A percentile compares a stretch with the other conserved stretches of the same genome.
Conservation (phyloP, 1,140 invertebrate species). For the Mylabris phalerata region DNA sequence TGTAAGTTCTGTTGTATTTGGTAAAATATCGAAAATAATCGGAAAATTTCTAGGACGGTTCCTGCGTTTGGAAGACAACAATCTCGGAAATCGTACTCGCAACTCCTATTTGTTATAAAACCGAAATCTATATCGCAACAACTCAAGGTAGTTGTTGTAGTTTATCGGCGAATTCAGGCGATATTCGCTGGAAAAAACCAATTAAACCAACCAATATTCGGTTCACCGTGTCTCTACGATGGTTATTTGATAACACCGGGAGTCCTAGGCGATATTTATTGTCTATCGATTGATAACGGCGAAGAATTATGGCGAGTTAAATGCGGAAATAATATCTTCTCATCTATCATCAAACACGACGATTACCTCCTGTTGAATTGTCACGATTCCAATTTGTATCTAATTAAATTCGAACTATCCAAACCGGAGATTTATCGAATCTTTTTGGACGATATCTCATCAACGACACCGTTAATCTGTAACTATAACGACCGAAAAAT, state of each 20-base stretch:
- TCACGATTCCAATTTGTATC: conserved; percentile 56
- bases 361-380: conserved; percentile 54
- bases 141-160: conserved; percentile 53
- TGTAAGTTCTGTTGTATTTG: conserved; percentile 40
- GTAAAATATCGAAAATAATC: background rate
- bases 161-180: conserved; percentile 42
- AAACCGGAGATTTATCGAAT: conserved; percentile 42
- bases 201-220: conserved; percentile 54
- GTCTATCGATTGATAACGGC: conserved; percentile 37
- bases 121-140: conserved; percentile 47
- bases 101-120: conserved; percentile 48
- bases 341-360: conserved; percentile 46
- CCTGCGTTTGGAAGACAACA: conserved; percentile 44
- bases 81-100: conserved; percentile 52
- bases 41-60: conserved; percentile 38
- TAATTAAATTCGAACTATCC: conserved; percentile 39
- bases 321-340: conserved; percentile 57
- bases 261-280: conserved; percentile 52
- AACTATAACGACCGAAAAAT: conserved; percentile 15
- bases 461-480: conserved; percentile 50
- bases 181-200: conserved; percentile 47
- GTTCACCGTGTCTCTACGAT: conserved; percentile 48
- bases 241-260: conserved; percentile 46
- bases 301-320: conserved; percentile 38
- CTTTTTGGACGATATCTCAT: conserved; percentile 46